Base-by-base conservation (phyloP, 2,797 vertebrate species). In the Liparis tanakae region DNA sequence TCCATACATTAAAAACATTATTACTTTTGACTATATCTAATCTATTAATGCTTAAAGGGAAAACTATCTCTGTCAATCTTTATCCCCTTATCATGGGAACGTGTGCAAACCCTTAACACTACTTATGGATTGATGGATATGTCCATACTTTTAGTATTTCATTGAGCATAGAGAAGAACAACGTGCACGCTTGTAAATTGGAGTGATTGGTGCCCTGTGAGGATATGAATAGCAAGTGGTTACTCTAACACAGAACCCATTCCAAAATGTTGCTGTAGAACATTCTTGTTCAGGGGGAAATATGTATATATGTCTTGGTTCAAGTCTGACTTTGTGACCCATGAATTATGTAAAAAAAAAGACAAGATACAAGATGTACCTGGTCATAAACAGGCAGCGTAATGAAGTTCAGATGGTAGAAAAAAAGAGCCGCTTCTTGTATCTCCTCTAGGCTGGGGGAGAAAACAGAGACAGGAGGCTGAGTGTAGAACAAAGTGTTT, bases 381-480 rank as follows among this genome's bases (percentile, higher is more conserved):
- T 61, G 13, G 82, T 86, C 79, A 71, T 87, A 70, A 81, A 78
- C 9, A 61, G 82, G 81, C 67, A 41, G 63, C 58, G 65, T 90
- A 89, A 90, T 86, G 76, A 86, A 70, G 76, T 87, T 89, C 88
- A 93, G 90, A 85, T 90, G 90, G 80, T 50, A 20, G 78, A 78
- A 76, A 67, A 67, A 48, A 85, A 64, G 50, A 60, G 59, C 63
- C 1, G 37, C 73, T 74, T 63, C 64, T 59, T 36, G 59, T 65
- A 53, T 41, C 10, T 56, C 82, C 70, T 80, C 63, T 59, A 18
- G 74, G 72, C 78, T 76, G 68, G 65, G 72, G 72, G 82, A 83
- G 84, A 85, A 72, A 74, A 39, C 61, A 62, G 74, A 72, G 67
- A 71, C 2, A 60, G 73, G 73, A 82, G 84, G 70, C 51, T 39